Conservation (phyloP, 1,140 invertebrate genomes). For the Venustaconcha ellipsiformis region DNA sequence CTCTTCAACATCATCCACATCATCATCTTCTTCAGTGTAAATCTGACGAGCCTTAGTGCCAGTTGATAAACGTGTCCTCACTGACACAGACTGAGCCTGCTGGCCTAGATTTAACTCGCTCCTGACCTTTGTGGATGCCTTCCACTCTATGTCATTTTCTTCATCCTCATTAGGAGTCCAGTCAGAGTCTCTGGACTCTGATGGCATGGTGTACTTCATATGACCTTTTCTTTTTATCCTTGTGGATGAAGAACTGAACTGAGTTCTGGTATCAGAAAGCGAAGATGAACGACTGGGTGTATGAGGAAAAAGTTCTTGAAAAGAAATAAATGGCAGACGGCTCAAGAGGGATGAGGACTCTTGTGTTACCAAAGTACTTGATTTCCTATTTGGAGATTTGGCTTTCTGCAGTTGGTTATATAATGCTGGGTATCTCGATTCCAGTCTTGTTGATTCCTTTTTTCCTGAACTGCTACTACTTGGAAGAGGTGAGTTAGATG, state of each 20-base stretch:
- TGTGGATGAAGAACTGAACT: conserved; percentile 4
- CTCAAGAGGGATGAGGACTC: conserved; percentile 20
- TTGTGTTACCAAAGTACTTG: background rate
- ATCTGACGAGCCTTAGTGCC: background rate
- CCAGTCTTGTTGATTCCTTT: conserved; percentile 7
- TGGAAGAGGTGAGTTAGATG: no score
- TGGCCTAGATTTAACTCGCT: conserved; percentile 9
- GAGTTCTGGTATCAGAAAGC: conserved; percentile 1
- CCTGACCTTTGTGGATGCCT: conserved; percentile 19
- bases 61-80: background rate
- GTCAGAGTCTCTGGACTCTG: background rate
- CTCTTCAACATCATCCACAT: conserved; percentile 23
- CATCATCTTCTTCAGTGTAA: conserved; percentile 26
- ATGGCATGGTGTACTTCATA: background rate
- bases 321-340: conserved; percentile 28
- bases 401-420: conserved; percentile 23
- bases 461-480: no score
- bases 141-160: background rate
- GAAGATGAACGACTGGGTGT: background rate
- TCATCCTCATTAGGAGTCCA: conserved; percentile 5
- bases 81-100: conserved; percentile 1
- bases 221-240: conserved; percentile 7
- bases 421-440: conserved; percentile 27
- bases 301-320: conserved; percentile 23
- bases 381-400: background rate